These are phyloP conservation scores for Sphaerophoria taeniata DNA, from an alignment of 2,888 invertebrate genomes.

Conservation along the genomic window DNA sequence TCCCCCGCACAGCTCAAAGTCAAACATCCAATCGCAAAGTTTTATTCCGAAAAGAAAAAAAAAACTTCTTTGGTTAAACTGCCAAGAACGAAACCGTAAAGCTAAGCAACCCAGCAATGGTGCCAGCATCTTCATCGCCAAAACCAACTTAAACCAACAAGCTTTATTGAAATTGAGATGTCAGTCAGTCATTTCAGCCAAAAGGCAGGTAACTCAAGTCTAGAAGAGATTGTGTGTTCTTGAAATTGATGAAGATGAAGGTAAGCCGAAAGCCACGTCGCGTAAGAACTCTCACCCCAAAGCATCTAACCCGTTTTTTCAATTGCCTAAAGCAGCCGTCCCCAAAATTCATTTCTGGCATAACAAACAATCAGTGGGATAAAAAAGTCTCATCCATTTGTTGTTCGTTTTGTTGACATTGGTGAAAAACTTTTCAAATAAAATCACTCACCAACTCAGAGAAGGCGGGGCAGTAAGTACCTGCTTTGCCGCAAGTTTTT, in stretches of 20 bases:
- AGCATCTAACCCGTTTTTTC: constrained; percentile 55
- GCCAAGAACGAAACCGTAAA: constrained; percentile 15
- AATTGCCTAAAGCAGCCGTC: neutral
- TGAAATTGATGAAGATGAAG: constrained; percentile 55
- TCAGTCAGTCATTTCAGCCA: constrained; percentile 57
- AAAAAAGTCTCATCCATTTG: constrained; percentile 63
- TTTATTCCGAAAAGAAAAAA: constrained; percentile 39
- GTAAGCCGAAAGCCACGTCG: constrained; percentile 32
- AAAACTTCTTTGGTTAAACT: constrained; percentile 39
- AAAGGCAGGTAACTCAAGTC: neutral
- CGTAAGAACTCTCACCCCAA: constrained; percentile 20
- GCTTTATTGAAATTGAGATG: constrained; percentile 73
- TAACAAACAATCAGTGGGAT: constrained; percentile 46
- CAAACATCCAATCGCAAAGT: constrained; percentile 67
- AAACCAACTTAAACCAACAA: constrained; percentile 40
- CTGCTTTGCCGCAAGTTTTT: neutral
- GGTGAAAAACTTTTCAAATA: constrained; percentile 69
- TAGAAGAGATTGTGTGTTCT: neutral
- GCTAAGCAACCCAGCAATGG: constrained; percentile 10
- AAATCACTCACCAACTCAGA: constrained; percentile 37
- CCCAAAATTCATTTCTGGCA: constrained; percentile 14
- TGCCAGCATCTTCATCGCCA: constrained; percentile 38
- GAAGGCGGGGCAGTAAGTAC: neutral
- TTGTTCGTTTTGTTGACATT: constrained; percentile 70
- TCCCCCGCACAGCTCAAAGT: constrained; percentile 66